Conservation (phyloP, 2,888 invertebrate genomes). For the Liposcelis brunnea region DNA sequence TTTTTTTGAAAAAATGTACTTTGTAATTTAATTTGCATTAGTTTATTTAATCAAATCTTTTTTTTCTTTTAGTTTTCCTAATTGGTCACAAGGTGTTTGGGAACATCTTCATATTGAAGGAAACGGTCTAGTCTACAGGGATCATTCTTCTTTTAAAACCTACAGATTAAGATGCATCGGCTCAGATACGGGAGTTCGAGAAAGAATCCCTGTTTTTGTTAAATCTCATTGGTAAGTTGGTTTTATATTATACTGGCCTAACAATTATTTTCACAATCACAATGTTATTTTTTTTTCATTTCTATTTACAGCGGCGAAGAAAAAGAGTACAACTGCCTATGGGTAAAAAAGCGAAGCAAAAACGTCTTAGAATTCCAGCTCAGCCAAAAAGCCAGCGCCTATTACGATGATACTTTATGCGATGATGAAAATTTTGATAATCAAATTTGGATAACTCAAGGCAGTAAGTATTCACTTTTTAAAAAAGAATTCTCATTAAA, state of each 20-base stretch:
- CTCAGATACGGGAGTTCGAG: slow-evolving; percentile 21
- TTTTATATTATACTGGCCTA: slow-evolving; percentile 13
- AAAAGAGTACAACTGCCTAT: slow-evolving; percentile 37
- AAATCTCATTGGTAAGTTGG: slow-evolving; percentile 39
- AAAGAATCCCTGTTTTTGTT: slow-evolving; percentile 32
- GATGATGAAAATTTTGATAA: slow-evolving; percentile 32
- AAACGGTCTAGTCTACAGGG: slow-evolving; percentile 31
- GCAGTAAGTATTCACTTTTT: slow-evolving; percentile 31
- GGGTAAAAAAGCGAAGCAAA: slow-evolving; percentile 37
- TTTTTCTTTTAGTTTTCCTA: slow-evolving; percentile 32
- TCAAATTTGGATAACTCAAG: slow-evolving; percentile 42
- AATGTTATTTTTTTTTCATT: too few species aligned
- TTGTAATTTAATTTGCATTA: too few species aligned
- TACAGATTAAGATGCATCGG: slow-evolving; percentile 32
- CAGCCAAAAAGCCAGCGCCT: slow-evolving; percentile 24
- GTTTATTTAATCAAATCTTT: too few species aligned
- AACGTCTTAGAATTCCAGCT: slow-evolving; percentile 43
- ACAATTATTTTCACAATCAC: too few species aligned
- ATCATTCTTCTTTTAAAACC: slow-evolving; percentile 33
- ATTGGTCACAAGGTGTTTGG: slow-evolving; percentile 45
- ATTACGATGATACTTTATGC: slow-evolving; percentile 28
- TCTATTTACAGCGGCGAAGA: slow-evolving; percentile 41
- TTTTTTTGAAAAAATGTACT: too few species aligned
- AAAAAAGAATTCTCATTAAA: too few species aligned
- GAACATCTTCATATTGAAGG: slow-evolving; percentile 34